A percentile compares a stretch with the other conserved stretches of the same genome.
These are phyloP conservation scores for Agrilus mali DNA, from an alignment of 2,888 invertebrate genomes.

Conservation along the genomic window DNA sequence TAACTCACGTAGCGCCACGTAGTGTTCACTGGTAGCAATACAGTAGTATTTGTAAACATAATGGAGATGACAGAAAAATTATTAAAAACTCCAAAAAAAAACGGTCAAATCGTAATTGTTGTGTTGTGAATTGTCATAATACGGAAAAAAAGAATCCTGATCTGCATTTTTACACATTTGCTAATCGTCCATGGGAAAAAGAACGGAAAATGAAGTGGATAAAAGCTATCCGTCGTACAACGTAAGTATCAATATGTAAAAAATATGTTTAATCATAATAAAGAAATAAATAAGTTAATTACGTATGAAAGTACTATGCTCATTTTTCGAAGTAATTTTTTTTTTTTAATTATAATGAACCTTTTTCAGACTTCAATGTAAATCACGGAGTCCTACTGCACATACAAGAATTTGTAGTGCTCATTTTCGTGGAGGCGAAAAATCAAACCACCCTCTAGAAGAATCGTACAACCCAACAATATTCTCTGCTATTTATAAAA, in stretches of 20 bases:
- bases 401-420: neutral
- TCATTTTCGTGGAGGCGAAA: constrained; percentile 1
- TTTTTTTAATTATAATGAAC: too few relatives aligned
- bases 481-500: constrained; percentile 1
- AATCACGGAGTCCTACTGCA: neutral
- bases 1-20: too few relatives aligned
- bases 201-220: constrained; percentile 1
- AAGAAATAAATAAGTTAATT: neutral
- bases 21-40: too few relatives aligned
- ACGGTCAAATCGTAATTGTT: neutral
- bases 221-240: neutral
- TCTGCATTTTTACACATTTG: neutral
- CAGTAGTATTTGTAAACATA: too few relatives aligned
- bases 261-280: too few relatives aligned
- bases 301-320: neutral
- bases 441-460: neutral
- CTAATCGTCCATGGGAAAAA: neutral
- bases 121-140: neutral
- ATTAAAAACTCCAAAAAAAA: neutral
- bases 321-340: neutral
- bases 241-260: neutral
- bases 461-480: constrained; percentile 1
- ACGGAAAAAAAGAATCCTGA: neutral
- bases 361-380: neutral
- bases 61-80: too few relatives aligned